Evolutionary conservation across 2,888 invertebrate genomes (phyloP), one percentile per base, ranked within the genome.

Genomic region (Calliopum simillimum): DNA sequence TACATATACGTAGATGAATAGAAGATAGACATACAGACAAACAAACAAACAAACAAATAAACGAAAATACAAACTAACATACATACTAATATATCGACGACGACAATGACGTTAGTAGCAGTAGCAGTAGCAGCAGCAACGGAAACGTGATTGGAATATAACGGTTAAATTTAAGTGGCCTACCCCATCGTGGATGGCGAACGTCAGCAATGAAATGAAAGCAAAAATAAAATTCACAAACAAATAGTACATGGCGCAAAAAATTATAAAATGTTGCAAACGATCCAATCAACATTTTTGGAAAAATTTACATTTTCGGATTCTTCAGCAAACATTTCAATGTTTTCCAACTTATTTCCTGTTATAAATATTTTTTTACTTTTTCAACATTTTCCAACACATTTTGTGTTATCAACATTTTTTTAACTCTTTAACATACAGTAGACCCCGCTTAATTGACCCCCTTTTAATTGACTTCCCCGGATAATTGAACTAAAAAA

Each of bases 211-310:
- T 16, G 14, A 25, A 25, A 23, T 61, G 8, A 51, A 25, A 61
- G 43, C 47, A 76, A 79, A 81, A 80, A 81, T 81, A 75, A 81
- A 81, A 81, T 79, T 76, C 80, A 78, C 81, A 81, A 33, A 81
- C 80, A 80, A 78, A 23, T 2, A 13, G 13, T 12, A 14, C n/a
- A 16, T 14, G 56, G 56, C 65, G 59, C 4, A 47, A 53, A 61
- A 65, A 69, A 69, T 12, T 44, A 64, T 11, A 43, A 64, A 49
- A 13, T 47, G 2, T 46, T n/a, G 5, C 21, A 23, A 3, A 47
- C 21, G 44, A 61, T 3, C 3, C 25, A 5, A 3, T 4, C 25
- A 25, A n/a, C n/a, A n/a, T n/a, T n/a, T n/a, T n/a, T n/a, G n/a
- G n/a, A n/a, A n/a, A n/a, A n/a, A n/a, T n/a, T n/a, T n/a, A n/a